phyloP scores from a whole-genome alignment of 2,797 vertebrate genomes.

The Premnoplex brunnescens region DNA sequence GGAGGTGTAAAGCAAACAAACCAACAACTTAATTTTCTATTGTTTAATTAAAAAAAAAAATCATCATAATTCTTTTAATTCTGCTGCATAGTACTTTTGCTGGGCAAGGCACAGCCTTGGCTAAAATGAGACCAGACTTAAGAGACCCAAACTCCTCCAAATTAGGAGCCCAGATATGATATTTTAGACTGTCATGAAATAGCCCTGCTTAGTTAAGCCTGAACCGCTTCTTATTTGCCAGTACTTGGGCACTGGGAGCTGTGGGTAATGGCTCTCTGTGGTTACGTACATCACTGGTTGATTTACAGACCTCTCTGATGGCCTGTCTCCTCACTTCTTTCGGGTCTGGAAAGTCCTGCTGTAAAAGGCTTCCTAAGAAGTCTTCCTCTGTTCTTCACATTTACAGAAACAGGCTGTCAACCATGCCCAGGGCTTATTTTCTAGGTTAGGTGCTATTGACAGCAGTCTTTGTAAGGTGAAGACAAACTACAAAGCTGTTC shows the following conservation, averaged over 20 bases:
- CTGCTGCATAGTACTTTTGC: neutral
- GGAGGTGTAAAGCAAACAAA: neutral
- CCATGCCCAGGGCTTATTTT: neutral
- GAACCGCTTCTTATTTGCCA: fast-evolving
- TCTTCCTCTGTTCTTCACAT: neutral
- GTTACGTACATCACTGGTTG: fast-evolving
- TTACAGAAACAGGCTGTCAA: neutral
- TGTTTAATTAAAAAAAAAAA: neutral
- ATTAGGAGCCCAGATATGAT: neutral
- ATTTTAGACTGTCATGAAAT: neutral
- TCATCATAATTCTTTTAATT: neutral
- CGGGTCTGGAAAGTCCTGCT: neutral
- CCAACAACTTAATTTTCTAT: neutral
- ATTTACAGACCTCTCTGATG: neutral
- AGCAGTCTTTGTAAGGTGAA: neutral
- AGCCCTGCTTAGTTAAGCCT: neutral
- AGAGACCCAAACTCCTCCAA: neutral
- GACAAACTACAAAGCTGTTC: neutral
- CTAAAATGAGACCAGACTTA: neutral
- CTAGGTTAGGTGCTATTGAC: neutral
- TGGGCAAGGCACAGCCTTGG: neutral
- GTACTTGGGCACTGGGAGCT: neutral
- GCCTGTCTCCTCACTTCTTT: neutral
- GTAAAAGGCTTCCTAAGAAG: neutral
- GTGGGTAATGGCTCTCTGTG: neutral